Evolutionary conservation across 2,113 vertebrate species (phyloP).

Genomic region (Noturus placidus): DNA sequence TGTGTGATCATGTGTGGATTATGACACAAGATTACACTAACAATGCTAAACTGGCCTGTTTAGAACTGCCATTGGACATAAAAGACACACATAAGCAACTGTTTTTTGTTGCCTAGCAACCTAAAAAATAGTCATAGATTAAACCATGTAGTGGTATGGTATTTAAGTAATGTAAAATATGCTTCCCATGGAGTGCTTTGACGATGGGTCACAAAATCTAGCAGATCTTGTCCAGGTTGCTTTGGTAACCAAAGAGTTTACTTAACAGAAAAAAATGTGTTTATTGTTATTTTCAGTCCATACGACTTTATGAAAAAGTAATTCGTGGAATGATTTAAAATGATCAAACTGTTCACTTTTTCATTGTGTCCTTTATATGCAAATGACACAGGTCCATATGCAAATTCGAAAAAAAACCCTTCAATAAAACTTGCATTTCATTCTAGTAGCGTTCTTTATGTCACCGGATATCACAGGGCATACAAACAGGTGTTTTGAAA

Average conservation of each 20-base stretch:
- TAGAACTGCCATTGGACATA: background rate
- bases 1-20: background rate
- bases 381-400: background rate
- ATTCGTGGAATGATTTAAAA: background rate
- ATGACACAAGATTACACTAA: no score
- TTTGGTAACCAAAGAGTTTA: background rate
- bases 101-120: background rate
- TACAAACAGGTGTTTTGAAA: background rate
- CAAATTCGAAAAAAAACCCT: slow-evolving; percentile 6
- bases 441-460: background rate
- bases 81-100: background rate
- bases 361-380: background rate
- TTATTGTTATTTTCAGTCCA: background rate
- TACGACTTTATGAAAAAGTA: background rate
- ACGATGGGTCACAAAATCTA: background rate
- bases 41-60: background rate
- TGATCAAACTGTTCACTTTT: background rate
- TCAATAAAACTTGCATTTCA: background rate
- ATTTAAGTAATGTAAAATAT: background rate
- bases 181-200: background rate
- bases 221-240: background rate
- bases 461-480: no score
- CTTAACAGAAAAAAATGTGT: background rate
- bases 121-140: background rate
- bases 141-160: background rate